Base-by-base conservation (phyloP, 2,888 invertebrate species). In the Aelia acuminata region DNA sequence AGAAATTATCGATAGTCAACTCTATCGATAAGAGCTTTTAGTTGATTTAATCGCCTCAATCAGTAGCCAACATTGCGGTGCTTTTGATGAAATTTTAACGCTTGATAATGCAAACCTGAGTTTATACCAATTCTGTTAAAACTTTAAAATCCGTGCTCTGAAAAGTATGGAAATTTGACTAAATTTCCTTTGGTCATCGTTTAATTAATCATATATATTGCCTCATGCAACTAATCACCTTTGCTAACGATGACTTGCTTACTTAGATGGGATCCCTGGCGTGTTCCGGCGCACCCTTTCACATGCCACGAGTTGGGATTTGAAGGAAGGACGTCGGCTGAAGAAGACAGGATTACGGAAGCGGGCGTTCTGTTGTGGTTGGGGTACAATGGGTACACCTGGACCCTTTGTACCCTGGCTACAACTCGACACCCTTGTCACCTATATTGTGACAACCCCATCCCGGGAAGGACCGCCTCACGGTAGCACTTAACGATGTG, bases 371-470 rank as follows among this genome's bases (percentile, higher is more conserved):
- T 80, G 80, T 80, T 80, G 43, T 80, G 80, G 80, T 80, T 80
- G 43, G 80, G 80, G 80, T 80, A 80, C 80, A 80, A 80, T 80
- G 80, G 80, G 80, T 80, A 47, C 80, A 80, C 80, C 80, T 80
- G 80, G 80, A 80, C 11, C 80, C 31, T 80, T 80, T 80, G 80
- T 80, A 80, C 43, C 80, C 20, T 13, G 80, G 43, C 43, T 47
- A 39, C 50, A 49, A 84, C 84, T 35, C 84, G 84, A 84, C 84
- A 84, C 84, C 84, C 49, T 50, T 84, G 84, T 84, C 84, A 84
- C 50, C 18, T 53, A 85, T 85, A 85, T 85, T 85, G 85, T 85
- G 85, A 85, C 85, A 85, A 85, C 85, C 85, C 85, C 53, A 85
- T 85, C 85, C 85, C 53, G 10, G 50, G 85, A 49, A 85, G 49